Conservation (phyloP, 2,113 vertebrate species). For the Mugil cephalus region DNA sequence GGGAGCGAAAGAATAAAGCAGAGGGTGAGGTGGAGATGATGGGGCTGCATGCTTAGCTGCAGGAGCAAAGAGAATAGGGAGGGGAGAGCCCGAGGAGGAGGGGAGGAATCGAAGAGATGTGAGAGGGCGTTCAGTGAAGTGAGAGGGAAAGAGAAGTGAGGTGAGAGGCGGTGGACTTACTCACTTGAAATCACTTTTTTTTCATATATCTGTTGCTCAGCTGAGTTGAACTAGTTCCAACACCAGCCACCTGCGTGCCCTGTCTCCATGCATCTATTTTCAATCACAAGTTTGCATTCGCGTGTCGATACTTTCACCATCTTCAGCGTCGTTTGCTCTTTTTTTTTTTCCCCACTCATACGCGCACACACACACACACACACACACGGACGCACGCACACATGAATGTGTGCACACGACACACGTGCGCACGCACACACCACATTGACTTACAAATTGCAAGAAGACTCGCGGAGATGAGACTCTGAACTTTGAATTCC, state of each 20-base stretch:
- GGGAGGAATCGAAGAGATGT: slow-evolving; percentile 17
- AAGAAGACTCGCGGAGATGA: slow-evolving; percentile 57
- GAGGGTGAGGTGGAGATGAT: slow-evolving; percentile 19
- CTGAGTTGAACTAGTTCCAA: slow-evolving; percentile 20
- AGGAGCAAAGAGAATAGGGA: slow-evolving; percentile 12
- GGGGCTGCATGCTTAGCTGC: slow-evolving; percentile 3
- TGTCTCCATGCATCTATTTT: neutral
- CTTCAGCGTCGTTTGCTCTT: slow-evolving; percentile 7
- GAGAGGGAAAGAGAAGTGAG: slow-evolving; percentile 31
- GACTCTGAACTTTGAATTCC: slow-evolving; percentile 69
- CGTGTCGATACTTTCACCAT: slow-evolving; percentile 5
- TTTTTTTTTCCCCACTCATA: no score
- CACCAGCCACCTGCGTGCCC: slow-evolving; percentile 6
- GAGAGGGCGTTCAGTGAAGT: slow-evolving; percentile 35
- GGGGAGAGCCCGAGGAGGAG: neutral
- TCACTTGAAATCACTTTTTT: slow-evolving; percentile 51
- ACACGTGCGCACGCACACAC: slow-evolving; percentile 5
- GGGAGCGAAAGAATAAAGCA: slow-evolving; percentile 21
- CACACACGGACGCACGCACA: neutral
- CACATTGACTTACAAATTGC: slow-evolving; percentile 68
- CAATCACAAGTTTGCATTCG: neutral
- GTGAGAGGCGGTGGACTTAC: slow-evolving; percentile 20
- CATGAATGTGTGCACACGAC: neutral
- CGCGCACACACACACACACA: neutral
- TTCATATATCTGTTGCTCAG: slow-evolving; percentile 27